Percentiles rank a stretch among this genome's conserved stretches.
Evolutionary conservation across 2,113 vertebrate species (phyloP).

Genomic region (Pardalotus punctatus): DNA sequence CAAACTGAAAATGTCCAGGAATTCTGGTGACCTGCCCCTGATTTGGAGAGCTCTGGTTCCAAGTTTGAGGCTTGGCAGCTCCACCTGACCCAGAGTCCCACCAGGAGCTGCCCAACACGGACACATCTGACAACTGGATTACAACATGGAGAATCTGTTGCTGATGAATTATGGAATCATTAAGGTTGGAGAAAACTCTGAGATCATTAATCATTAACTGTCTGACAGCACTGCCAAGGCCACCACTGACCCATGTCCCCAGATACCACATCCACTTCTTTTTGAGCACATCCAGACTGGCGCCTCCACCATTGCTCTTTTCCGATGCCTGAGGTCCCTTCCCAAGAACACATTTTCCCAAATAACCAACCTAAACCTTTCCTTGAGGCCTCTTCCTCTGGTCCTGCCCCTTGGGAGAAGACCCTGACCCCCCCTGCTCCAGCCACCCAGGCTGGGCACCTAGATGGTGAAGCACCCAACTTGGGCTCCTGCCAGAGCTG

Average conservation of each 20-base stretch:
- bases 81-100: not conserved
- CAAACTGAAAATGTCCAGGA: not conserved
- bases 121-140: not conserved
- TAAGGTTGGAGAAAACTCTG: not conserved
- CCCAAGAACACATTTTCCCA: not conserved
- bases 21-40: not conserved
- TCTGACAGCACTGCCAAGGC: not conserved
- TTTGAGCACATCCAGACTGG: not conserved
- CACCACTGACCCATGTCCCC: not conserved
- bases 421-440: not conserved
- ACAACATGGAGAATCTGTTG: not conserved
- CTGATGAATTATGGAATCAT: not conserved
- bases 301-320: not conserved
- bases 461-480: not conserved
- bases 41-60: not conserved
- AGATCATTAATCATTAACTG: not conserved
- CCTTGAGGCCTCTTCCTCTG: not conserved
- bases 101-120: not conserved
- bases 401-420: not conserved
- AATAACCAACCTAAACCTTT: not conserved
- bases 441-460: not conserved
- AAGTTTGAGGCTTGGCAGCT: not conserved
- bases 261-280: not conserved
- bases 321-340: not conserved
- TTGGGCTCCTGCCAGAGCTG: not conserved